Evolutionary conservation across 2,113 vertebrate genomes (phyloP).

Genomic region (Sapayoa aenigma): DNA sequence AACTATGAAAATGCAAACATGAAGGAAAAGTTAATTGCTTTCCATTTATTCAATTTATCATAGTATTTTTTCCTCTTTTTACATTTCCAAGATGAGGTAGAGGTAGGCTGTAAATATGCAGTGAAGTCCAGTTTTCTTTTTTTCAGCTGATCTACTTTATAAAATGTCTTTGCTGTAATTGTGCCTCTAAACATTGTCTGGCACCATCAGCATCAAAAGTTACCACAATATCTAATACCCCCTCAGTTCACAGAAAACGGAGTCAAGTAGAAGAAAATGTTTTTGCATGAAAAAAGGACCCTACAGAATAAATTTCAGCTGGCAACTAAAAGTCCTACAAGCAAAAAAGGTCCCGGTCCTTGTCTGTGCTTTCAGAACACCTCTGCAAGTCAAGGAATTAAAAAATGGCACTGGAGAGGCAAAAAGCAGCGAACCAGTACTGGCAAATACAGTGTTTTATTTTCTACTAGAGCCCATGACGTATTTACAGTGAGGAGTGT

Average conservation of each 20-base stretch:
- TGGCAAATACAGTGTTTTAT: conserved; percentile 27
- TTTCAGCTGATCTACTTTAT: neutral
- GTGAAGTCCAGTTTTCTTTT: conserved; percentile 23
- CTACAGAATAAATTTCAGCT: neutral
- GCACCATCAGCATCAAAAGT: conserved; percentile 54
- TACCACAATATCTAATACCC: neutral
- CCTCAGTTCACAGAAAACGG: conserved; percentile 25
- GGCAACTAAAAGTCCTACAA: neutral
- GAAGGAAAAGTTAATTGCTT: conserved; percentile 40
- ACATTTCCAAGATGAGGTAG: neutral
- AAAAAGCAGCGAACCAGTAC: neutral
- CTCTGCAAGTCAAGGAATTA: neutral
- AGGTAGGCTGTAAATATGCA: conserved; percentile 15
- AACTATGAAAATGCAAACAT: conserved; percentile 17
- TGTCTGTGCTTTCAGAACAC: neutral
- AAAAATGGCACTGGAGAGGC: neutral
- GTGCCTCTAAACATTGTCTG: conserved; percentile 64
- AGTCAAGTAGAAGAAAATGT: conserved; percentile 22
- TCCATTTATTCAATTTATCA: conserved; percentile 28
- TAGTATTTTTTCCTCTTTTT: conserved; percentile 2
- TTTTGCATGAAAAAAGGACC: neutral
- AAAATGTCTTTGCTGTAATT: conserved; percentile 38
- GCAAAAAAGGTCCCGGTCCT: neutral
- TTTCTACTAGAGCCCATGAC: conserved; percentile 18
- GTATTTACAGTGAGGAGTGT: conserved; percentile 47